Percentiles rank a stretch among this genome's conserved stretches.
Evolutionary conservation across 1,140 invertebrate species (phyloP).

Genomic region (Aphis craccivora): DNA sequence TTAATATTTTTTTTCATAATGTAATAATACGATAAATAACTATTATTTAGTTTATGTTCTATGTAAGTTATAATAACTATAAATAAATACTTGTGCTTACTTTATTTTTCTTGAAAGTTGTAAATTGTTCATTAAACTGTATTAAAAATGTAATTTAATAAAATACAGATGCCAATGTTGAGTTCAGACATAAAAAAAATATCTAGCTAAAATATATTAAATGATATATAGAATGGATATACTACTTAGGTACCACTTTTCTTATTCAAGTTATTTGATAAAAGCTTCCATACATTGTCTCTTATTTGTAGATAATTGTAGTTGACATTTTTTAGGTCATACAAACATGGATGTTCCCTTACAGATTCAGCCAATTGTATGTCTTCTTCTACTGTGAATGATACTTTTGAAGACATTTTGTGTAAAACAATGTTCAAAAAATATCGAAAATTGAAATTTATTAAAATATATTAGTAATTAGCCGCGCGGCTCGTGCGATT

Average conservation of each 20-base stretch:
- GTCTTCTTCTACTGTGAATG: too few species aligned
- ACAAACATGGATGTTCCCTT: too few species aligned
- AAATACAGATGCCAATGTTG: slow-evolving; percentile 28
- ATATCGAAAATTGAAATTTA: too few species aligned
- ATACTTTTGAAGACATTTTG: too few species aligned
- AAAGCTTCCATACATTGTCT: slow-evolving; percentile 21
- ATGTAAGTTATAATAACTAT: slow-evolving; percentile 25
- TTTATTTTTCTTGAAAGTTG: slow-evolving; percentile 23
- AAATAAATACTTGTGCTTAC: slow-evolving; percentile 24
- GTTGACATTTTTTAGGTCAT: too few species aligned
- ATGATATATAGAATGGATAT: neutral
- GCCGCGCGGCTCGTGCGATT: too few species aligned
- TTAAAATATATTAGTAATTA: too few species aligned
- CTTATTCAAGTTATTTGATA: slow-evolving; percentile 14
- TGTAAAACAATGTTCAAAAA: too few species aligned
- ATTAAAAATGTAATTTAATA: slow-evolving; percentile 31
- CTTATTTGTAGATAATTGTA: too few species aligned
- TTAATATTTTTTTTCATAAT: slow-evolving; percentile 41
- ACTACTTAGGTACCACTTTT: slow-evolving; percentile 4
- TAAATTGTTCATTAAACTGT: slow-evolving; percentile 24
- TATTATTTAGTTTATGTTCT: slow-evolving; percentile 26
- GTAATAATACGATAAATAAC: slow-evolving; percentile 37
- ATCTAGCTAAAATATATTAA: slow-evolving; percentile 26
- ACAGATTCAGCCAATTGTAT: too few species aligned
- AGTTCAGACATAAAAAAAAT: slow-evolving; percentile 10